Evolutionary conservation across 2,888 invertebrate species (phyloP).

Genomic region (Sinopyrophorus schimmeli): DNA sequence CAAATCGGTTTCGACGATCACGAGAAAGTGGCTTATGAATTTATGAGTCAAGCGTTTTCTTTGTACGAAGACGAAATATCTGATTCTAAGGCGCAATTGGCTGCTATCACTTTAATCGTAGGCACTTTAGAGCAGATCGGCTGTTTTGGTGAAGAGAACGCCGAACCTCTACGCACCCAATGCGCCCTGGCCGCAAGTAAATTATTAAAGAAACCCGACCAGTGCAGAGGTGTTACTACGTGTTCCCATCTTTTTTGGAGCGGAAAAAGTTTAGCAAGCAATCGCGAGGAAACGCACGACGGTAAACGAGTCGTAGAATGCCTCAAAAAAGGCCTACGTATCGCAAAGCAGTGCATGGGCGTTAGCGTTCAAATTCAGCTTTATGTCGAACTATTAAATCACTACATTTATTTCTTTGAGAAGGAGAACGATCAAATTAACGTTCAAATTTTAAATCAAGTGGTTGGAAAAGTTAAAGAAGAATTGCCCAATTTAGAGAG

Average conservation of each 20-base stretch:
- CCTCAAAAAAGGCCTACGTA: slow-evolving; percentile 91
- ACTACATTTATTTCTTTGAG: slow-evolving; percentile 91
- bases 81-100: slow-evolving; percentile 94
- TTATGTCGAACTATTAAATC: slow-evolving; percentile 91
- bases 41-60: slow-evolving; percentile 93
- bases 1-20: slow-evolving; percentile 92
- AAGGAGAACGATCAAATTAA: slow-evolving; percentile 65
- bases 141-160: slow-evolving; percentile 95
- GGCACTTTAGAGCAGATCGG: slow-evolving; percentile 94
- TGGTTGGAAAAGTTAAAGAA: slow-evolving; percentile 90
- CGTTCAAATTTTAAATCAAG: slow-evolving; percentile 61
- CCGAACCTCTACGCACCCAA: slow-evolving; percentile 93
- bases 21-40: slow-evolving; percentile 98
- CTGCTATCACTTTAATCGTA: slow-evolving; percentile 93
- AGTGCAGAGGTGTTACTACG: slow-evolving; percentile 90
- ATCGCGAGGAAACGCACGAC: slow-evolving; percentile 74
- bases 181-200: slow-evolving; percentile 96
- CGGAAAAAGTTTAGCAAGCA: slow-evolving; percentile 63
- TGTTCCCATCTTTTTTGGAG: slow-evolving; percentile 99
- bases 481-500: slow-evolving; percentile 92
- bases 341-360: slow-evolving; percentile 98
- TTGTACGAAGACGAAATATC: slow-evolving; percentile 98
- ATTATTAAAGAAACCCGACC: slow-evolving; percentile 96
- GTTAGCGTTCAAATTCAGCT: slow-evolving; percentile 94
- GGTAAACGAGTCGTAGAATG: slow-evolving; percentile 92